A percentile compares a stretch with the other conserved stretches of the same genome.
Conservation (phyloP, 92 coral and sea anemone genomes). For the Porites rus region DNA sequence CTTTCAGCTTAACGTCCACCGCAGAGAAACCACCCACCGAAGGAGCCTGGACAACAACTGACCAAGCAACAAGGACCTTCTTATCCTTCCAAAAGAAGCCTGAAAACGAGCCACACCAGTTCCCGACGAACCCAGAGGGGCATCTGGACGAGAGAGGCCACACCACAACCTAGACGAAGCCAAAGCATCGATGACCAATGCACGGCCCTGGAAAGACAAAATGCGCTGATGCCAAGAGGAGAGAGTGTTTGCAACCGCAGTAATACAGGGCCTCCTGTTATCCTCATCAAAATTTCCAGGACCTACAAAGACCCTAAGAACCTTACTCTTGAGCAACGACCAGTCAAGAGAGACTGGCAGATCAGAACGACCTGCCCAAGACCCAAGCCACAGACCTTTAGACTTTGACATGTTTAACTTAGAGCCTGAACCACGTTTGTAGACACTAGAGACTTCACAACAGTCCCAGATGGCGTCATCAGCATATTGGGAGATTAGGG, state of each 20-base stretch:
- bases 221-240: slow-evolving; percentile 19
- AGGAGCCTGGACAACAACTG: background rate
- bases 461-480: background rate
- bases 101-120: background rate
- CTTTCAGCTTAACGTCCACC: background rate
- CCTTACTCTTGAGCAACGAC: background rate
- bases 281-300: slow-evolving; percentile 8
- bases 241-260: background rate
- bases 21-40: background rate
- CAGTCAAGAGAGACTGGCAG: background rate
- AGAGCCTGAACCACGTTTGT: slow-evolving; percentile 9
- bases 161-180: slow-evolving; percentile 31
- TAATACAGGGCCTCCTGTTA: slow-evolving; percentile 10
- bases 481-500: background rate
- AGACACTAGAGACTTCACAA: background rate
- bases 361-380: background rate
- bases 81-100: slow-evolving; percentile 20
- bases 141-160: background rate
- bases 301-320: background rate
- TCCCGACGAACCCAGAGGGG: background rate
- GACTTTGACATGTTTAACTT: background rate
- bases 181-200: slow-evolving; percentile 23
- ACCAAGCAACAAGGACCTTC: slow-evolving; percentile 8
- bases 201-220: slow-evolving; percentile 20
- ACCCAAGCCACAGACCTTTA: slow-evolving; percentile 17